Evolutionary conservation across 2,113 vertebrate species (phyloP).

Genomic region (Rhinoderma darwinii): DNA sequence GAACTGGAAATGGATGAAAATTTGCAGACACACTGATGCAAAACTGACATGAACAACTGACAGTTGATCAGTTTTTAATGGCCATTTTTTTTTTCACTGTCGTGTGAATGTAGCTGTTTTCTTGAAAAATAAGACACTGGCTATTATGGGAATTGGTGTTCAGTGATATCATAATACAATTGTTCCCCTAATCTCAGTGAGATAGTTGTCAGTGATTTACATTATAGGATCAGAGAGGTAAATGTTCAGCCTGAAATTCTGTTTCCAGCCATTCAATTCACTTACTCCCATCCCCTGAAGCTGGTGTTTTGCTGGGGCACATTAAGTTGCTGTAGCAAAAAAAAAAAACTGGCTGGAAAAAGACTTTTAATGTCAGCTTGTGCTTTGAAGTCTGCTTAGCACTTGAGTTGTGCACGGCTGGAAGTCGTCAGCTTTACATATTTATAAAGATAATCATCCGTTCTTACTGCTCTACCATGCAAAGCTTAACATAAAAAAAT

Average conservation of each 20-base stretch:
- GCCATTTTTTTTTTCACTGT: too few species aligned
- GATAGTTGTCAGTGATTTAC: neutral
- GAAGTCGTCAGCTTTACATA: constrained; percentile 57
- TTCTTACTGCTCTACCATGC: constrained; percentile 34
- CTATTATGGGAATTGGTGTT: neutral
- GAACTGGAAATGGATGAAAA: too few species aligned
- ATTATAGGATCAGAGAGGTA: neutral
- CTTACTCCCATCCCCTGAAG: constrained; percentile 12
- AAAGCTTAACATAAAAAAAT: constrained; percentile 34
- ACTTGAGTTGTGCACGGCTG: constrained; percentile 47
- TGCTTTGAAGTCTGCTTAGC: constrained; percentile 54
- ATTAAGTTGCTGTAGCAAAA: constrained; percentile 27
- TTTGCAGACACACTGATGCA: too few species aligned
- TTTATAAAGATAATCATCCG: constrained; percentile 57
- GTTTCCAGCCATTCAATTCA: neutral
- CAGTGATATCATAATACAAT: neutral
- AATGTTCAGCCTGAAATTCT: constrained; percentile 29
- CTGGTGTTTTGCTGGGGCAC: constrained; percentile 25
- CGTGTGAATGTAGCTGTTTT: neutral
- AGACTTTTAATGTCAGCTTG: constrained; percentile 48
- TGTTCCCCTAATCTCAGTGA: neutral
- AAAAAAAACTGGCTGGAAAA: constrained; percentile 23
- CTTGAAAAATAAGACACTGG: neutral
- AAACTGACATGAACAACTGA: too few species aligned
- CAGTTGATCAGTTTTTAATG: too few species aligned